These are phyloP conservation scores for Neodiprion fabricii DNA, from an alignment of 1,140 invertebrate genomes.

Conservation along the genomic window DNA sequence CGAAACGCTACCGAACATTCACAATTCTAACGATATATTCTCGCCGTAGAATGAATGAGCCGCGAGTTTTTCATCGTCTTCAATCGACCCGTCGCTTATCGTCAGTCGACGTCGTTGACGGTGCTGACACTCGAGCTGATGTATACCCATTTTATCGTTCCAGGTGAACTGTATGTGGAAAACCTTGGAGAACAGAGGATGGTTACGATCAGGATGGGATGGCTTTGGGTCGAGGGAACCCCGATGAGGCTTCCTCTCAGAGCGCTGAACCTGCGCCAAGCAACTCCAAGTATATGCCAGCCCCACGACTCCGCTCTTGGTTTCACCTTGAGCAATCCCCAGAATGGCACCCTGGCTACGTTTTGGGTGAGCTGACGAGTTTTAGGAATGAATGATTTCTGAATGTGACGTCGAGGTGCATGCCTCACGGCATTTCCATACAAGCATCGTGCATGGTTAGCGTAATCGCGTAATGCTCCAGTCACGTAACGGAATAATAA, in stretches of 20 bases:
- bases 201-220: constrained; percentile 58
- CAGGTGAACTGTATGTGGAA: constrained; percentile 62
- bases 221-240: constrained; percentile 57
- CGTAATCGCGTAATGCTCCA: not conserved
- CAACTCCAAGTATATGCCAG: constrained; percentile 51
- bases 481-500: not conserved
- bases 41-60: too few species aligned
- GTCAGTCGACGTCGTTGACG: too few species aligned
- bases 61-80: too few species aligned
- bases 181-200: constrained; percentile 51
- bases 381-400: too few species aligned
- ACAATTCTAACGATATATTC: too few species aligned
- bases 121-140: too few species aligned
- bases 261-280: constrained; percentile 61
- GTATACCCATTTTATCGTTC: constrained; percentile 29
- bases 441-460: too few species aligned
- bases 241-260: constrained; percentile 58
- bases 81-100: too few species aligned
- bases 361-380: constrained; percentile 53
- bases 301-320: constrained; percentile 54
- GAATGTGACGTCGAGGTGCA: too few species aligned
- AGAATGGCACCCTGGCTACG: constrained; percentile 50
- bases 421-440: too few species aligned
- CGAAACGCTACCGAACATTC: not conserved
- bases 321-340: constrained; percentile 55